phyloP scores from a whole-genome alignment of 1,140 invertebrate species.

The Lutraria rhynchaena region DNA sequence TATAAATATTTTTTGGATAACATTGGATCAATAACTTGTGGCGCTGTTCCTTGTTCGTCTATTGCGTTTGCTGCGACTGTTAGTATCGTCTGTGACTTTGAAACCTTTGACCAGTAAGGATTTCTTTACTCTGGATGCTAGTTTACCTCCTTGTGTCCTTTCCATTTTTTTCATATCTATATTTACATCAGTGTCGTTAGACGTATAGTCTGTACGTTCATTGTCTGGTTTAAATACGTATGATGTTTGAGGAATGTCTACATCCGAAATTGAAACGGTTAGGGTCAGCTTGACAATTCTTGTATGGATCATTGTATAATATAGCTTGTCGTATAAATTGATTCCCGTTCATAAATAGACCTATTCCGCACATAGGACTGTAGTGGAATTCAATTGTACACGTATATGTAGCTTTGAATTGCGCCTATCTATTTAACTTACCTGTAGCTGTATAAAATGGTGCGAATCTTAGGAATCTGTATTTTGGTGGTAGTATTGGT shows the following conservation, averaged over 20 bases:
- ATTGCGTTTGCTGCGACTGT: no score
- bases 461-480: background rate
- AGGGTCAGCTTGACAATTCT: background rate
- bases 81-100: no score
- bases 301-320: background rate
- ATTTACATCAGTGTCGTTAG: background rate
- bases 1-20: background rate
- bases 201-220: background rate
- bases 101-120: no score
- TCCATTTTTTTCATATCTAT: no score
- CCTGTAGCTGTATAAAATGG: conserved; percentile 25
- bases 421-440: background rate
- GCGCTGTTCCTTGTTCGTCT: no score
- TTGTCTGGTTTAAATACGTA: background rate
- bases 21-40: no score
- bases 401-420: background rate
- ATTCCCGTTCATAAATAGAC: background rate
- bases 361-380: background rate
- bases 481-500: conserved; percentile 1
- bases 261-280: background rate
- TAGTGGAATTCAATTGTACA: background rate
- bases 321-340: background rate
- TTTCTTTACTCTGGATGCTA: no score
- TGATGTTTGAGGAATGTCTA: background rate
- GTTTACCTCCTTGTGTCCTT: no score